These are phyloP conservation scores for Leptarthrus brevirostris DNA, from an alignment of 2,888 invertebrate genomes.

Conservation along the genomic window DNA sequence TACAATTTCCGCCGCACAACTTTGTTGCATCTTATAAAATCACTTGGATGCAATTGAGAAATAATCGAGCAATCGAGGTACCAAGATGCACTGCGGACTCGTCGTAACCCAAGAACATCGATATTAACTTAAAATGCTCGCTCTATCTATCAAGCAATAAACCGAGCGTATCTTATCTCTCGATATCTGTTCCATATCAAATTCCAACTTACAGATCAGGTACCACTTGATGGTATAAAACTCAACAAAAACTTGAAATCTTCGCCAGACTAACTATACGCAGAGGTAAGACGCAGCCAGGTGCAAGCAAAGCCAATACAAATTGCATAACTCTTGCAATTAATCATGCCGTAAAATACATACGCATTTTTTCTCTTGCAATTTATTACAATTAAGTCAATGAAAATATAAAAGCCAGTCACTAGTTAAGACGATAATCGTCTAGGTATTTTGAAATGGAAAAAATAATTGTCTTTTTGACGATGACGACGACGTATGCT, in stretches of 20 bases:
- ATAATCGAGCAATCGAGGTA: neutral
- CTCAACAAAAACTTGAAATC: constrained; percentile 15
- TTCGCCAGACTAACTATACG: constrained; percentile 1
- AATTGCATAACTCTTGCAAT: constrained; percentile 39
- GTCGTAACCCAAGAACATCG: constrained; percentile 19
- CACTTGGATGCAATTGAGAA: constrained; percentile 13
- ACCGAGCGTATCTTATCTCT: constrained; percentile 37
- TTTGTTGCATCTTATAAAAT: neutral
- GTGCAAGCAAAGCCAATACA: neutral
- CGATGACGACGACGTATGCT: constrained; percentile 11
- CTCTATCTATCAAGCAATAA: constrained; percentile 42
- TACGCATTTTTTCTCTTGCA: constrained; percentile 25
- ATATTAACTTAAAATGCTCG: constrained; percentile 35
- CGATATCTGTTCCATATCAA: constrained; percentile 29
- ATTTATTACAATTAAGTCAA: constrained; percentile 42
- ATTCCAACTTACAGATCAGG: constrained; percentile 12
- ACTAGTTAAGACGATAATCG: constrained; percentile 6
- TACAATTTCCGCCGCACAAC: too few species aligned
- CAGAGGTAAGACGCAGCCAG: neutral
- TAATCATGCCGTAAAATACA: constrained; percentile 33
- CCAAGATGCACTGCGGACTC: neutral
- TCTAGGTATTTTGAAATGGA: constrained; percentile 26
- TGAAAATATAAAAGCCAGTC: constrained; percentile 13
- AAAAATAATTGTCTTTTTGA: neutral
- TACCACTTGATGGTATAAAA: constrained; percentile 1